Conservation (phyloP, 1,140 invertebrate genomes). For the Aculops lycopersici region DNA sequence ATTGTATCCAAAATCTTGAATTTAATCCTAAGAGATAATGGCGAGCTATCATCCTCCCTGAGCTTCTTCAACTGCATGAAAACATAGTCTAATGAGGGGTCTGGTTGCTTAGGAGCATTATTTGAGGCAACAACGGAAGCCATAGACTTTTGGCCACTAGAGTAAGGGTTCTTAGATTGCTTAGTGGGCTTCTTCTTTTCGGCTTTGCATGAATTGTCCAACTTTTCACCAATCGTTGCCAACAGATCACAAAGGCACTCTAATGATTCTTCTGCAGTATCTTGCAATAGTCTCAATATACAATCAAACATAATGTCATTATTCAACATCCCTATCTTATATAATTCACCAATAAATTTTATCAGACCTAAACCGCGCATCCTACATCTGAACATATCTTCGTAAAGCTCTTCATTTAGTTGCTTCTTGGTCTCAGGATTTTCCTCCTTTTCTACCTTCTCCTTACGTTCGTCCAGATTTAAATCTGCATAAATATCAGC, state of each 20-base stretch:
- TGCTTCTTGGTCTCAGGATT: slow-evolving; percentile 27
- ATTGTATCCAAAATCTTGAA: not conserved
- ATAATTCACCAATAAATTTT: slow-evolving; percentile 59
- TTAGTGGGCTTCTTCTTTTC: not conserved
- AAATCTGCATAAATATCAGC: slow-evolving; percentile 22
- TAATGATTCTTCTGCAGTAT: slow-evolving; percentile 49
- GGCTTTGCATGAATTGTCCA: slow-evolving; percentile 11
- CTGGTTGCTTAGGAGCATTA: too few species aligned
- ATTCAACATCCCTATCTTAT: slow-evolving; percentile 62
- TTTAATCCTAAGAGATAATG: not conserved
- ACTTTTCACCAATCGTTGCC: slow-evolving; percentile 11
- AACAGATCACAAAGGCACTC: slow-evolving; percentile 27
- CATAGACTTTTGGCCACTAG: too few species aligned
- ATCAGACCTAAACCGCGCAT: slow-evolving; percentile 56
- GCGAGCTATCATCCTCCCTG: not conserved
- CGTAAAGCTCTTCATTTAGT: slow-evolving; percentile 24
- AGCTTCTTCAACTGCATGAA: not conserved
- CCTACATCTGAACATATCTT: slow-evolving; percentile 37
- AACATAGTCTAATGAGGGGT: not conserved
- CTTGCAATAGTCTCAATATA: slow-evolving; percentile 26
- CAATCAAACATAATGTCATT: slow-evolving; percentile 37
- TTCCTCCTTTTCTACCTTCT: slow-evolving; percentile 25
- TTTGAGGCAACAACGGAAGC: too few species aligned
- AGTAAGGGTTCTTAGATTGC: too few species aligned
- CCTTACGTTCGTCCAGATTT: slow-evolving; percentile 18